Percentiles rank a stretch among this genome's conserved stretches.
Evolutionary conservation across 2,797 vertebrate genomes (phyloP).

Genomic region (Crypturellus tataupa): DNA sequence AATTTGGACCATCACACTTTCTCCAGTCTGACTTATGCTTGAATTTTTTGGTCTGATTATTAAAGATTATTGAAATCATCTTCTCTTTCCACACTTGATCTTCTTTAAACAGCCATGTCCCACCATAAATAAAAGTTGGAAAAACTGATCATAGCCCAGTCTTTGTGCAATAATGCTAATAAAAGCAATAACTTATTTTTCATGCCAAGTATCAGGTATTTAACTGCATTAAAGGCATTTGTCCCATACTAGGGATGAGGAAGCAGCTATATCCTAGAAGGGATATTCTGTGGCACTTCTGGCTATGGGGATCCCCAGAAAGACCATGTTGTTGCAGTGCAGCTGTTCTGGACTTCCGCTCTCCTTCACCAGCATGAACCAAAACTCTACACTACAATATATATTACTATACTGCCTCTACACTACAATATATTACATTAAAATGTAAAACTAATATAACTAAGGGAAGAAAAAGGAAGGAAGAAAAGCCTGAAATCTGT

Average conservation of each 20-base stretch:
- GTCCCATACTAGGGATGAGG: neutral
- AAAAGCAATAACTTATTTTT: constrained; percentile 19
- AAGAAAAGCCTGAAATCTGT: constrained; percentile 37
- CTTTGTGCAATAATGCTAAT: neutral
- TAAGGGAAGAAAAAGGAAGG: constrained; percentile 12
- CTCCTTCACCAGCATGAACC: constrained; percentile 4
- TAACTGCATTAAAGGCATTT: neutral
- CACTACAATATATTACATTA: constrained; percentile 29
- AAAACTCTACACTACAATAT: constrained; percentile 25
- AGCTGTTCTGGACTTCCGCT: constrained; percentile 18
- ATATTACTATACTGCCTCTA: neutral
- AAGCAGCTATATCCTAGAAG: neutral
- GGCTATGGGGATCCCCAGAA: constrained; percentile 34
- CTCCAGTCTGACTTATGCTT: neutral
- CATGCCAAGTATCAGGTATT: neutral
- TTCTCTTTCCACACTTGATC: constrained; percentile 24
- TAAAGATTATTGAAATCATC: constrained; percentile 41
- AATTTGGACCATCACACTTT: constrained; percentile 21
- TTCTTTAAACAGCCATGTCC: constrained; percentile 28
- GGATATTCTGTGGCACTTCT: constrained; percentile 41
- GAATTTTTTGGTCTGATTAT: constrained; percentile 37
- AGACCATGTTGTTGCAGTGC: neutral
- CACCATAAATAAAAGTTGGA: neutral
- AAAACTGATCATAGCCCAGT: neutral
- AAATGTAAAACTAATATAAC: constrained; percentile 40